Evolutionary conservation across 2,888 invertebrate genomes (phyloP).

Genomic region (Dorcus hopei): DNA sequence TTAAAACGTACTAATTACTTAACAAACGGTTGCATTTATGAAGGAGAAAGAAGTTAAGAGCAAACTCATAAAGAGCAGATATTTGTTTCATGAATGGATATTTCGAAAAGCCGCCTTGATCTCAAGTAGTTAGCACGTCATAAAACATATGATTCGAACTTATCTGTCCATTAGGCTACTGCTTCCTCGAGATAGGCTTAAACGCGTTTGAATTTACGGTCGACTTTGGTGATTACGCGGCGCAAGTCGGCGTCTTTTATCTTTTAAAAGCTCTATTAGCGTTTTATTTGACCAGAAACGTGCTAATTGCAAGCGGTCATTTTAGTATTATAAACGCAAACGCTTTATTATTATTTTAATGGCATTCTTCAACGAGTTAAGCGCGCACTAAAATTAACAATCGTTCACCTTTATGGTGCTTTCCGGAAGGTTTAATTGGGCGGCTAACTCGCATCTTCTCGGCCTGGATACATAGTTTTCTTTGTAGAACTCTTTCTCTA

Average conservation of each 20-base stretch:
- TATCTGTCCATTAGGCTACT: constrained; percentile 47
- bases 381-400: background rate
- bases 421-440: constrained; percentile 89
- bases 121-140: constrained; percentile 45
- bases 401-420: constrained; percentile 90
- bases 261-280: constrained; percentile 46
- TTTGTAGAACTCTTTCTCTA: constrained; percentile 95
- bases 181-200: constrained; percentile 20
- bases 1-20: constrained; percentile 12
- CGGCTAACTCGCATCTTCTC: constrained; percentile 89
- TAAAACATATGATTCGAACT: constrained; percentile 47
- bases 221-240: constrained; percentile 32
- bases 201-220: constrained; percentile 28
- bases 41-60: background rate
- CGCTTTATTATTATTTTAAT: constrained; percentile 8
- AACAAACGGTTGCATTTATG: constrained; percentile 11
- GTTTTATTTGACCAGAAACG: constrained; percentile 42
- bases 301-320: constrained; percentile 37
- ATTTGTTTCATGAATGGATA: constrained; percentile 20
- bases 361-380: background rate
- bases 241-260: constrained; percentile 32
- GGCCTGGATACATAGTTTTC: constrained; percentile 98
- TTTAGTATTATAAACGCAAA: too few relatives aligned
- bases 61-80: background rate
- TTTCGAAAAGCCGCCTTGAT: constrained; percentile 34